Evolutionary conservation across 1,140 invertebrate genomes (phyloP).

Genomic region (Lepidurus arcticus): DNA sequence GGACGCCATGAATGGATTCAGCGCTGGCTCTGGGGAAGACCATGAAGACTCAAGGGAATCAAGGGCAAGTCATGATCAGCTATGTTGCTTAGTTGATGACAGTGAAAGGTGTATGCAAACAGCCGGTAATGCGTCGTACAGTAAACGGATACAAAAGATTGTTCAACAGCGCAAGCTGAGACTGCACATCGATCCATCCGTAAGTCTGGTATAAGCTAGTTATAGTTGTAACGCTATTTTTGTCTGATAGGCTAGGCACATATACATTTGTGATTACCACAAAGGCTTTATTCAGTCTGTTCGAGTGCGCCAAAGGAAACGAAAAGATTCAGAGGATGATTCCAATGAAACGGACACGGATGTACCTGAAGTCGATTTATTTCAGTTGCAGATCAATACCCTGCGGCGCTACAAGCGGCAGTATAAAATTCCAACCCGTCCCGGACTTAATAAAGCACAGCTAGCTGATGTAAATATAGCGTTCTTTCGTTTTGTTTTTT

Average conservation of each 20-base stretch:
- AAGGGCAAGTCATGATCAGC: constrained; percentile 60
- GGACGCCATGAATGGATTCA: constrained; percentile 68
- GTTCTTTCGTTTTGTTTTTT: constrained; percentile 31
- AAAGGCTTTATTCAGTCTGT: constrained; percentile 92
- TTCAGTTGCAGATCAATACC: constrained; percentile 87
- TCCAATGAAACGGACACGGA: constrained; percentile 61
- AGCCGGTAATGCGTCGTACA: constrained; percentile 93
- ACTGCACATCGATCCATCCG: constrained; percentile 75
- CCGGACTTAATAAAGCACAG: constrained; percentile 88
- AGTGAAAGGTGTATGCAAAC: constrained; percentile 73
- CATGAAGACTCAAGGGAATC: constrained; percentile 69
- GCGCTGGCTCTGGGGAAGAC: constrained; percentile 63
- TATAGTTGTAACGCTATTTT: neutral
- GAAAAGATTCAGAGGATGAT: constrained; percentile 89
- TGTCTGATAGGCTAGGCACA: constrained; percentile 72
- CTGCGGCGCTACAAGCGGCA: constrained; percentile 86
- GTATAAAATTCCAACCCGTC: constrained; percentile 82
- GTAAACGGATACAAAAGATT: constrained; percentile 92
- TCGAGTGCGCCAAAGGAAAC: constrained; percentile 69
- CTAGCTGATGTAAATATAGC: constrained; percentile 71
- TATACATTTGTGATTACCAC: constrained; percentile 95
- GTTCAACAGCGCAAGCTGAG: constrained; percentile 87
- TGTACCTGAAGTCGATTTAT: constrained; percentile 47
- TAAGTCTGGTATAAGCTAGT: constrained; percentile 46
- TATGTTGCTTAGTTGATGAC: constrained; percentile 90